phyloP scores from a whole-genome alignment of 2,113 vertebrate species.

The Callopanchax toddi region DNA sequence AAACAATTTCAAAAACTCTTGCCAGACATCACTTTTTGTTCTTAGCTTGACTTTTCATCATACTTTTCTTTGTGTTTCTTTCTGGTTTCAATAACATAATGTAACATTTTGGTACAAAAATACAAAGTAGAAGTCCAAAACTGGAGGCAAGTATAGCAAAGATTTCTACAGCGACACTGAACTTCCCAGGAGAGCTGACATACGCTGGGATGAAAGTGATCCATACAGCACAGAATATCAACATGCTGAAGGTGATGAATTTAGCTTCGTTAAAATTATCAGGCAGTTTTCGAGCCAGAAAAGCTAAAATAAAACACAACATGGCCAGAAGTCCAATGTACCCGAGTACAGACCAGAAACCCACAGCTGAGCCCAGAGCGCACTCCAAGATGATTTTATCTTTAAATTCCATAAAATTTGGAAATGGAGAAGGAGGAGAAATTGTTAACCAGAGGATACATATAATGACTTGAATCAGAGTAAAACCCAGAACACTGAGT shows the following conservation, averaged over 20 bases:
- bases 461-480: slow-evolving; percentile 8
- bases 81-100: slow-evolving; percentile 10
- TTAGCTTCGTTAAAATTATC: too few species aligned
- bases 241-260: too few species aligned
- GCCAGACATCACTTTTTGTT: too few species aligned
- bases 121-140: slow-evolving; percentile 5
- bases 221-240: too few species aligned
- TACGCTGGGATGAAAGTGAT: too few species aligned
- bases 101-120: slow-evolving; percentile 15
- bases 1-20: too few species aligned
- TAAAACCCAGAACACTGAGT: slow-evolving; percentile 13
- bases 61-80: slow-evolving; percentile 5
- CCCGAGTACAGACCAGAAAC: slow-evolving; percentile 18
- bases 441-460: slow-evolving; percentile 57
- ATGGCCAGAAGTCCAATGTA: slow-evolving; percentile 5
- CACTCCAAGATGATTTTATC: slow-evolving; percentile 74
- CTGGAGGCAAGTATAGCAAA: slow-evolving; percentile 25
- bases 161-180: slow-evolving; percentile 26
- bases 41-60: too few species aligned
- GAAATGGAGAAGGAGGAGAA: slow-evolving; percentile 66
- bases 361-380: slow-evolving; percentile 59
- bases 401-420: slow-evolving; percentile 47
- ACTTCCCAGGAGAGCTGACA: slow-evolving; percentile 2
- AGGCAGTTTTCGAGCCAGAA: not conserved
- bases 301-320: slow-evolving; percentile 10